Evolutionary conservation across 2,797 vertebrate species (phyloP), one percentile per base, ranked within the genome.

Genomic region (Nannoperca australis): DNA sequence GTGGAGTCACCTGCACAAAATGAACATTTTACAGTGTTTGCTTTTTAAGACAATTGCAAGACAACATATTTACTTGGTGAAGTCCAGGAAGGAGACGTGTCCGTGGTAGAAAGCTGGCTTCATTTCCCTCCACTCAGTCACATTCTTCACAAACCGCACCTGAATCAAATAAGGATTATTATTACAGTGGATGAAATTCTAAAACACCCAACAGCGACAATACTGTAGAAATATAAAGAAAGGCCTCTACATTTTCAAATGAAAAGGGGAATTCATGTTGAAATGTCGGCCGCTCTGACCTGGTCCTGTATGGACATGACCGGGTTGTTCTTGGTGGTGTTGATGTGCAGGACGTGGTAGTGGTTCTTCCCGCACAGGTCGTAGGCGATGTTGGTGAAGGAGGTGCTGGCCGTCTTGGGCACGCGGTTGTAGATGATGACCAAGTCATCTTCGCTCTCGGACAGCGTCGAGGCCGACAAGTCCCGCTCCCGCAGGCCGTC

Each of bases 241-340:
- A 47, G n/a, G 17, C 38, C 3, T 55, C 7, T 30, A 20, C 17
- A 20, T n/a, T 71, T 17, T 38, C n/a, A 7, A 14, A 13, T 7
- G 0, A 61, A 50, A 22, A 1, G 2, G 2, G 0, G 0, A 32
- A 32, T n/a, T 53, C 2, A 17, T 15, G 11, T 54, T 34, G 10
- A 55, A 61, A 34, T 13, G 24, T 22, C 14, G 14, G n/a, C 15
- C 0, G 7, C 36, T 38, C 92, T 91, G 92, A 99, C 98, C 96
- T 99, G 98, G 94, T 99, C 98, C 93, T 99, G 98, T 55, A 99
- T 93, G 81, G 98, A 99, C 98, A 99, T 99, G 89, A 99, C 97
- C 0, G 98, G 98, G 91, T 99, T 99, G 92, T 99, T 99, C 95
- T 98, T 99, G 94, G 96, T 98, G 91, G 98, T 99, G 93, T 99